phyloP scores from a whole-genome alignment of 2,113 vertebrate genomes.

The Chrysemys picta region DNA sequence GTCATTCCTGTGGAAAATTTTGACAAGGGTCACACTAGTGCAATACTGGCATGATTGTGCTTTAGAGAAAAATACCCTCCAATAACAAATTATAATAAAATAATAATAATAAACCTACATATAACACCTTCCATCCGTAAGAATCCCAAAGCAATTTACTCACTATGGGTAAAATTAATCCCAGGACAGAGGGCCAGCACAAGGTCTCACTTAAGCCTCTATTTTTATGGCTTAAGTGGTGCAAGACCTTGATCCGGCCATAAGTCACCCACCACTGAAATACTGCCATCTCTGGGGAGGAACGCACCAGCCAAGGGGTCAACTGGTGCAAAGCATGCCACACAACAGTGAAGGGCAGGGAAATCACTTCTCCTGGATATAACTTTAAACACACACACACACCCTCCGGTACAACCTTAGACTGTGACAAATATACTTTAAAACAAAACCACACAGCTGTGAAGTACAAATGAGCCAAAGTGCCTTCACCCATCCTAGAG shows the following conservation, averaged over 20 bases:
- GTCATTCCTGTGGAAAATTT: background rate
- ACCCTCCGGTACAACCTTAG: background rate
- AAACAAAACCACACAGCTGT: constrained; percentile 41
- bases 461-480: constrained; percentile 69
- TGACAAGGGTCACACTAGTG: background rate
- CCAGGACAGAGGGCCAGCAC: background rate
- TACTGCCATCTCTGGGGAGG: background rate
- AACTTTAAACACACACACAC: background rate
- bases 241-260: background rate
- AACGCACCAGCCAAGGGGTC: background rate
- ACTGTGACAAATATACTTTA: constrained; percentile 12
- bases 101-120: accelerated
- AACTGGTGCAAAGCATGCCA: background rate
- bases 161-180: background rate
- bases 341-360: background rate
- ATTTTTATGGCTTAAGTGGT: background rate
- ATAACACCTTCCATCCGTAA: accelerated
- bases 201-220: background rate
- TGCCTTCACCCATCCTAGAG: constrained; percentile 48
- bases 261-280: background rate
- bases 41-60: background rate
- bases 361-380: background rate
- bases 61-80: background rate
- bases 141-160: accelerated
- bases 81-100: background rate